Conservation (phyloP, 2,888 invertebrate species). For the Cheilosia soror region DNA sequence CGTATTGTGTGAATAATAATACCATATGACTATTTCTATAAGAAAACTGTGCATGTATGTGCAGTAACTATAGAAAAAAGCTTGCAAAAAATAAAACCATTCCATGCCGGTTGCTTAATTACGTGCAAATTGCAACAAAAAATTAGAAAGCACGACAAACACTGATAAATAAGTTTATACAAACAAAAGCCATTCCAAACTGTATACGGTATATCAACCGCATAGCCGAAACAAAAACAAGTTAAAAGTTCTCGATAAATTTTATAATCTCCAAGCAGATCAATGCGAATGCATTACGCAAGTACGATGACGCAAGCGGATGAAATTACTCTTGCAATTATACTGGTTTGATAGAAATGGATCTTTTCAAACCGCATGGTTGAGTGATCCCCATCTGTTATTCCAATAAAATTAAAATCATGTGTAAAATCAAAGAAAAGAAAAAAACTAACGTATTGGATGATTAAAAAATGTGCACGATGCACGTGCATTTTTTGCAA, state of each 20-base stretch:
- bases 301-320: slow-evolving; percentile 61
- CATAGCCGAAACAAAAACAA: not conserved
- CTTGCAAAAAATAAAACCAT: not conserved
- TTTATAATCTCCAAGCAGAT: slow-evolving; percentile 49
- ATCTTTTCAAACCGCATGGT: slow-evolving; percentile 24
- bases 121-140: slow-evolving; percentile 18
- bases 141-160: not conserved
- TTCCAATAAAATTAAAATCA: not conserved
- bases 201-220: not conserved
- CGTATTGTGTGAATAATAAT: not conserved
- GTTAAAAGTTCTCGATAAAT: not conserved
- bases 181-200: not conserved
- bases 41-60: not conserved
- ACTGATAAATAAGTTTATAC: not conserved
- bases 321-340: slow-evolving; percentile 33
- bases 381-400: not conserved
- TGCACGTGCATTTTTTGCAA: slow-evolving; percentile 29
- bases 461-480: slow-evolving; percentile 3
- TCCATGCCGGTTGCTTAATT: slow-evolving; percentile 4
- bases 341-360: slow-evolving; percentile 2
- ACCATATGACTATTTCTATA: not conserved
- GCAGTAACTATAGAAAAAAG: not conserved
- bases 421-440: not conserved
- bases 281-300: slow-evolving; percentile 69
- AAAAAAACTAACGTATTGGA: slow-evolving; percentile 2